These are phyloP conservation scores for Philonicus albiceps DNA, from an alignment of 2,888 invertebrate genomes.

Conservation along the genomic window DNA sequence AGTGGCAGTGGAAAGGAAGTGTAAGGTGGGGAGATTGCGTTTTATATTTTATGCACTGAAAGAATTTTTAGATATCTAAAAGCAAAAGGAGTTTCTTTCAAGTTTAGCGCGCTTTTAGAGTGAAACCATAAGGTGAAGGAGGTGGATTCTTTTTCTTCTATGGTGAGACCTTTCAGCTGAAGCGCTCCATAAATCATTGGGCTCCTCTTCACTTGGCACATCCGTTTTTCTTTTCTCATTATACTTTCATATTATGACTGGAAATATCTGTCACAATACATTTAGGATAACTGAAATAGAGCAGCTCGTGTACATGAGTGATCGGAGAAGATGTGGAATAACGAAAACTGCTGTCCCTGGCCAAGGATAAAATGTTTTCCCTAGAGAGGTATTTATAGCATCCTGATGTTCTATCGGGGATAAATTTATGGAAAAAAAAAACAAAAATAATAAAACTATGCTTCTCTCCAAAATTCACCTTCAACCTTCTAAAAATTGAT, in stretches of 20 bases:
- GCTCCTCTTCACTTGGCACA: not conserved
- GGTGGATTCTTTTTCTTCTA: not conserved
- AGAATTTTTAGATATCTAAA: not conserved
- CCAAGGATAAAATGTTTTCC: not conserved
- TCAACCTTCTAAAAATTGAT: no score
- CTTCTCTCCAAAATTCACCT: no score
- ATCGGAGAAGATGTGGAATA: not conserved
- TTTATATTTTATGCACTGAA: constrained; percentile 3
- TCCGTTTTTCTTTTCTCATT: constrained; percentile 17
- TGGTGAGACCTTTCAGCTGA: constrained; percentile 1
- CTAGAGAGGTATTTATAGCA: not conserved
- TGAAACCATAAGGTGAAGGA: constrained; percentile 4
- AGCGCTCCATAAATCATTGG: constrained; percentile 32
- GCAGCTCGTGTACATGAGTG: not conserved
- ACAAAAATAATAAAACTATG: not conserved
- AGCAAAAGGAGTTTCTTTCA: constrained; percentile 27
- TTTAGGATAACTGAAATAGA: constrained; percentile 23
- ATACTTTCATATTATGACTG: constrained; percentile 36
- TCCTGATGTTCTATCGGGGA: not conserved
- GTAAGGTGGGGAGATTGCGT: not conserved
- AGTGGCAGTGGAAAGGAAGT: not conserved
- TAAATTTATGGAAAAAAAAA: not conserved
- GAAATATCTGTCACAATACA: constrained; percentile 24
- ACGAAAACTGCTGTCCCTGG: not conserved
- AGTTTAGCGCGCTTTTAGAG: not conserved